Evolutionary conservation across 2,888 invertebrate species (phyloP), one percentile per base, ranked within the genome.

Genomic region (Dicyrtoma fusca): DNA sequence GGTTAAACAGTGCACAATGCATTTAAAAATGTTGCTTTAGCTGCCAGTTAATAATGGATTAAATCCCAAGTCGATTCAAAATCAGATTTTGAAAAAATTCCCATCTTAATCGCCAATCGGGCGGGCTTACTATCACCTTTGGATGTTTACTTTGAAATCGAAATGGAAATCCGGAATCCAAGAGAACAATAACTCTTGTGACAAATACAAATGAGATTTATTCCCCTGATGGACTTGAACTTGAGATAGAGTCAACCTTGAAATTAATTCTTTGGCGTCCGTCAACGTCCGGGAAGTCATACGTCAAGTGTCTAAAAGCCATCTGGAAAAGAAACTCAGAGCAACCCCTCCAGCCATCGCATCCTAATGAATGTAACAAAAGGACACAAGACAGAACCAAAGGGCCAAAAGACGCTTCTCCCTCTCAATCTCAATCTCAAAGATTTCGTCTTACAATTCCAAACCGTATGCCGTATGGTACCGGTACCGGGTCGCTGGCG

Each of bases 251-350:
- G 66, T 68, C 66, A 68, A 55, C 66, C 66, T 53, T 68, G 55
- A 53, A 68, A 68, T 68, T 68, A 68, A 68, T 68, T 68, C 66
- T 55, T 55, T 3, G 44, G 21, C 66, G 66, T 68, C 66, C 66
- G 66, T 68, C 66, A 68, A 68, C 66, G 66, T 68, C 66, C 66
- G 17, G 14, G n/a, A 64, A 68, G 55, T 68, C 66, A 68, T 68
- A 68, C 55, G 66, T 68, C 66, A 68, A 68, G 66, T 68, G 55
- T 55, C 55, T 68, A 44, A 19, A 53, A 44, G 66, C 26, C 55
- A 57, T 55, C 19, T 68, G 55, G 66, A 55, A 61, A 57, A 19
- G 44, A 53, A 21, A 13, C 1, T 55, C 3, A 10, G 6, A 11
- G 19, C 42, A 61, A 42, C 55, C 55, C 49, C 44, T 51, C 14